phyloP scores from a whole-genome alignment of 2,888 invertebrate species.

The Oscheius myriophilus region DNA sequence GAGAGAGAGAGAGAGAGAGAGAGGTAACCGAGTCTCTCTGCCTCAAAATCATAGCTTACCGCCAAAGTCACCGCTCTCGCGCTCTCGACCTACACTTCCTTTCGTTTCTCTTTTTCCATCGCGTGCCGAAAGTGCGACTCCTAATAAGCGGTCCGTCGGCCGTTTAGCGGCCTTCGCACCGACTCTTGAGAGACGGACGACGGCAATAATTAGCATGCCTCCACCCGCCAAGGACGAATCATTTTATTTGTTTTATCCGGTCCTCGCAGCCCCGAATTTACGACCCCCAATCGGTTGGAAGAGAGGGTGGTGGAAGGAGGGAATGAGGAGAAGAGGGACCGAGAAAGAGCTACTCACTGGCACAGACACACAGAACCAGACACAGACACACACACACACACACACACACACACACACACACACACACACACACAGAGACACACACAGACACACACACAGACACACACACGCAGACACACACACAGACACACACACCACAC shows the following conservation, averaged over 20 bases:
- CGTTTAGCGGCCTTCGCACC: conserved; percentile 13
- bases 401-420: no score
- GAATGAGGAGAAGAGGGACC: background rate
- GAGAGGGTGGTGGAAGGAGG: background rate
- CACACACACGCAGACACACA: no score
- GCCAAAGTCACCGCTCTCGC: no score
- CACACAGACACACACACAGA: no score
- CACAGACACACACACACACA: no score
- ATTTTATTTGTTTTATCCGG: conserved; percentile 33
- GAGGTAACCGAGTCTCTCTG: no score
- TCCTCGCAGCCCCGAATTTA: conserved; percentile 25
- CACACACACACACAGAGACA: no score
- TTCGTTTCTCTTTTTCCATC: background rate
- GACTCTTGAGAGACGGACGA: conserved; percentile 26
- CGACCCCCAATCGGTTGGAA: conserved; percentile 17
- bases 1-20: background rate
- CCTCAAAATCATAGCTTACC: no score
- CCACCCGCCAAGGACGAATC: conserved; percentile 29
- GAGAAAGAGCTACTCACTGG: no score
- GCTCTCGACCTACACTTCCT: no score
- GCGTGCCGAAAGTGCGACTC: background rate
- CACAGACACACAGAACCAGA: no score
- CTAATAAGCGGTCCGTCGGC: conserved; percentile 2
- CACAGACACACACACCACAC: no score
- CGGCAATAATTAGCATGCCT: conserved; percentile 28